These are phyloP conservation scores for Coregonus suidteri DNA, from an alignment of 2,797 vertebrate species.

Conservation along the genomic window DNA sequence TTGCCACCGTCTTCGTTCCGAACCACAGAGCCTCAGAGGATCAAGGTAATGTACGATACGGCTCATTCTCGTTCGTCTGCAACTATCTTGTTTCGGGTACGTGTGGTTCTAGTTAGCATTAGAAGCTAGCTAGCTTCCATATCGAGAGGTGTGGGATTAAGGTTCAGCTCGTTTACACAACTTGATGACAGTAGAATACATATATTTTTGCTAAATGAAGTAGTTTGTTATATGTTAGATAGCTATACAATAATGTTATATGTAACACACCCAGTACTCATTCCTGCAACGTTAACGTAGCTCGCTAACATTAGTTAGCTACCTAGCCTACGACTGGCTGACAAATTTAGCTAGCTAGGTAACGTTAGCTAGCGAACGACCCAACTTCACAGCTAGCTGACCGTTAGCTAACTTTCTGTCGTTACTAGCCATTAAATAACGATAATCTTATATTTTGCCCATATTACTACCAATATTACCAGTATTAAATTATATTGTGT, in stretches of 20 bases:
- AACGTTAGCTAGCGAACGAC: constrained; percentile 62
- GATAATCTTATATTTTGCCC: not conserved
- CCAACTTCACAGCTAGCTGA: constrained; percentile 39
- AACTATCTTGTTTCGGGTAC: constrained; percentile 38
- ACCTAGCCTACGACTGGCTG: not conserved
- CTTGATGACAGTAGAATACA: not conserved
- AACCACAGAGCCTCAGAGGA: constrained; percentile 75
- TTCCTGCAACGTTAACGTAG: not conserved
- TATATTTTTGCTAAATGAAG: not conserved
- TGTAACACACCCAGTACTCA: not conserved
- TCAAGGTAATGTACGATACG: constrained; percentile 75
- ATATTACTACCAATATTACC: not conserved
- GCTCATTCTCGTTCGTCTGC: constrained; percentile 52
- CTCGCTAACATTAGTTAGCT: not conserved
- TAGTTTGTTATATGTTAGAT: not conserved
- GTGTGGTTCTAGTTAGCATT: constrained; percentile 31
- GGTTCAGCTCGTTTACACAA: not conserved
- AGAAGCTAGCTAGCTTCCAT: not conserved
- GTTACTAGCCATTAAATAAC: constrained; percentile 11
- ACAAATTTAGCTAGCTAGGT: not conserved
- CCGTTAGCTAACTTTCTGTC: constrained; percentile 33
- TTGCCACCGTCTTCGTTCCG: constrained; percentile 65
- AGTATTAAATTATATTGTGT: not conserved
- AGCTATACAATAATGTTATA: not conserved
- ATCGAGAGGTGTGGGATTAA: not conserved